Evolutionary conservation across 2,888 invertebrate genomes (phyloP).

Genomic region (Camponotus fellah): DNA sequence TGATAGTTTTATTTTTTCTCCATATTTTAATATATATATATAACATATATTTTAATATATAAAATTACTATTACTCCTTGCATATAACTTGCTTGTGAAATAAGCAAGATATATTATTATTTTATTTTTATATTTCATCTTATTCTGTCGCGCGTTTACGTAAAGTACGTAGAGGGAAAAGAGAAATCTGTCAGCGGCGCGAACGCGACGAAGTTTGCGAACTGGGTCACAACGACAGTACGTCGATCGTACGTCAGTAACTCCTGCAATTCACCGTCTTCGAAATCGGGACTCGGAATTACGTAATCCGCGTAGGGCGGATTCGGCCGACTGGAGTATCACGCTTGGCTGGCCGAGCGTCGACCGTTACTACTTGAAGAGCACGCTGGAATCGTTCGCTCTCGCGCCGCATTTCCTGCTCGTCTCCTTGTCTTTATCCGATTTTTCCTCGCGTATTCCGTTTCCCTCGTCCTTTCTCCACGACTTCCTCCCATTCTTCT

Average conservation of each 20-base stretch:
- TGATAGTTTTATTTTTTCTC: background rate
- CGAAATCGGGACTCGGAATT: conserved; percentile 73
- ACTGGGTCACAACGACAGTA: conserved; percentile 60
- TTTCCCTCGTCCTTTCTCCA: background rate
- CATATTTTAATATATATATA: background rate
- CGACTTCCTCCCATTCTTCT: conserved; percentile 9
- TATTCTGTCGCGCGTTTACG: background rate
- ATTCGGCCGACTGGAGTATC: conserved; percentile 57
- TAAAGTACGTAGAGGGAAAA: conserved; percentile 1
- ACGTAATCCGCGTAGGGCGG: conserved; percentile 54
- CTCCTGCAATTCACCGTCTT: conserved; percentile 57
- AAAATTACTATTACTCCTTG: background rate
- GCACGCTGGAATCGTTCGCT: conserved; percentile 18
- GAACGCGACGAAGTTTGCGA: conserved; percentile 55
- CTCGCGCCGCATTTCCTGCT: background rate
- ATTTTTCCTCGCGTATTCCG: conserved; percentile 11
- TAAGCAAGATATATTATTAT: background rate
- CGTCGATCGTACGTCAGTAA: conserved; percentile 38
- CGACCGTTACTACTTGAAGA: conserved; percentile 47
- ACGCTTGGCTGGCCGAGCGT: conserved; percentile 66
- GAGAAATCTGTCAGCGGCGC: conserved; percentile 44
- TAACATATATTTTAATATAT: background rate
- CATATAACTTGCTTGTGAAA: background rate
- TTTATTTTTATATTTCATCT: conserved; percentile 21
- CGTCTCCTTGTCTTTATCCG: conserved; percentile 44